A percentile compares a stretch with the other conserved stretches of the same genome.
phyloP scores from a whole-genome alignment of 2,113 vertebrate genomes.

The Caracal caracal region DNA sequence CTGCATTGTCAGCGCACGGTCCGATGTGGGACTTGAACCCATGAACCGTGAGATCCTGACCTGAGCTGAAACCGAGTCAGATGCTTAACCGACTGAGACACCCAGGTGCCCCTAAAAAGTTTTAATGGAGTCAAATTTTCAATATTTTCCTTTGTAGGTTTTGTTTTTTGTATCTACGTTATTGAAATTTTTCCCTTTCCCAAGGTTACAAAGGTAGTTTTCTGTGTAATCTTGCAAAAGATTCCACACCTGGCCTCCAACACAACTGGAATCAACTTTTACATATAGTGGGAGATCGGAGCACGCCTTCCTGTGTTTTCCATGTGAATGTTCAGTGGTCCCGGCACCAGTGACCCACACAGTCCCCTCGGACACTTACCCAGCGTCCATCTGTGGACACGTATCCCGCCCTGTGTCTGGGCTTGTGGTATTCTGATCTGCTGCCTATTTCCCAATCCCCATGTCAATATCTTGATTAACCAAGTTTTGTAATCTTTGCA shows the following conservation, averaged over 20 bases:
- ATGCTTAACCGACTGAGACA: no score
- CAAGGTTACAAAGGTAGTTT: background rate
- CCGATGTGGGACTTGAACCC: no score
- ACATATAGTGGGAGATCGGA: background rate
- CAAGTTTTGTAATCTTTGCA: background rate
- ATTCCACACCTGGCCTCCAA: background rate
- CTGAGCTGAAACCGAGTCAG: no score
- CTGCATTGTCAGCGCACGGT: no score
- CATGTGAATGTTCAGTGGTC: background rate
- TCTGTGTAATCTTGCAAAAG: background rate
- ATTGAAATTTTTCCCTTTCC: background rate
- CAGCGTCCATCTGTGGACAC: accelerated
- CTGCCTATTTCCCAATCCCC: background rate
- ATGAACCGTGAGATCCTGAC: no score
- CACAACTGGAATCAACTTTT: background rate
- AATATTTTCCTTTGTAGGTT: background rate
- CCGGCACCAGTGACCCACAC: no score
- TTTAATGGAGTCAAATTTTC: background rate
- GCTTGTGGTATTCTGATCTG: background rate
- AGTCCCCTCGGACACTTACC: background rate
- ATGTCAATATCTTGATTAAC: background rate
- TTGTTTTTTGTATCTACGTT: background rate
- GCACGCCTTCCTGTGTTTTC: background rate
- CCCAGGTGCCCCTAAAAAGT: no score
- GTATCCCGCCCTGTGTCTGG: background rate